Conservation (phyloP, 2,113 vertebrate genomes). For the Vidua chalybeata region DNA sequence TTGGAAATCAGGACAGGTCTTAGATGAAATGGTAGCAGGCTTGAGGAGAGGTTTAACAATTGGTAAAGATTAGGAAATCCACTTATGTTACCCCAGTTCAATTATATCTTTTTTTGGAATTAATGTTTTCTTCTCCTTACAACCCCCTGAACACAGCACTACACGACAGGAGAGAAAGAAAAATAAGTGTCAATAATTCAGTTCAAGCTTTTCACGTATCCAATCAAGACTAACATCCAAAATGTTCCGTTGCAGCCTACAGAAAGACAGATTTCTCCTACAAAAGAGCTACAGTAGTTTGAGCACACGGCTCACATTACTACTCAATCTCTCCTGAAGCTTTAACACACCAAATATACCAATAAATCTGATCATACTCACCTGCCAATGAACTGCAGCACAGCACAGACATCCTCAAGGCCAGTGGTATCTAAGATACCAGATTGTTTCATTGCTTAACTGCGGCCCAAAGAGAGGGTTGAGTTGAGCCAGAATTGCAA, state of each 20-base stretch:
- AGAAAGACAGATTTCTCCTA: background rate
- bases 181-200: background rate
- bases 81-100: background rate
- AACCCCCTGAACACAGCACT: background rate
- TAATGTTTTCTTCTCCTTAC: background rate
- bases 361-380: slow-evolving; percentile 51
- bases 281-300: background rate
- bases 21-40: background rate
- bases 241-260: background rate
- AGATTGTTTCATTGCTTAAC: slow-evolving; percentile 85
- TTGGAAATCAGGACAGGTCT: background rate
- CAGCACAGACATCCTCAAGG: slow-evolving; percentile 67
- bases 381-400: background rate
- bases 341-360: background rate
- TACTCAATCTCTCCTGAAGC: background rate
- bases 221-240: background rate
- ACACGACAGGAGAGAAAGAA: background rate
- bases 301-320: background rate
- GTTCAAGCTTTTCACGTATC: background rate
- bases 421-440: slow-evolving; percentile 89
- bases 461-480: slow-evolving; percentile 94
- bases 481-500: slow-evolving; percentile 94
- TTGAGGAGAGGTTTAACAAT: background rate
- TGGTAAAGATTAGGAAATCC: background rate
- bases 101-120: background rate